Percentiles rank a stretch among this genome's conserved stretches.
Evolutionary conservation across 2,113 vertebrate genomes (phyloP).

Genomic region (Halcyon senegalensis): DNA sequence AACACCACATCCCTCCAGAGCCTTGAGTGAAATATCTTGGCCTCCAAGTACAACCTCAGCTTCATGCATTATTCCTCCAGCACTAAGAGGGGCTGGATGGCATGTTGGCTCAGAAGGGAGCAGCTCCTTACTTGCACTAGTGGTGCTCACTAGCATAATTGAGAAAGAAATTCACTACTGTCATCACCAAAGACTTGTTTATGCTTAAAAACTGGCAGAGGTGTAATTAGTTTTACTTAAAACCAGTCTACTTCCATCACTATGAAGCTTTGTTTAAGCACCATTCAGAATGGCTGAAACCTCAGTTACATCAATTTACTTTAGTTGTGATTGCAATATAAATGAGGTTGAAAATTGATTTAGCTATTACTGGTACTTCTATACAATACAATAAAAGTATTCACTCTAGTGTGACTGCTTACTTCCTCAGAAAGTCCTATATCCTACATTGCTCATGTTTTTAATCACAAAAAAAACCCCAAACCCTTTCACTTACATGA

Average conservation of each 20-base stretch:
- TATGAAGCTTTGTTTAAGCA: background rate
- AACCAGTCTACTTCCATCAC: background rate
- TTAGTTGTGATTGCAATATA: background rate
- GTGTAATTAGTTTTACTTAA: background rate
- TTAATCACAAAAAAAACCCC: background rate
- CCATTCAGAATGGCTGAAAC: background rate
- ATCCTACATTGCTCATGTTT: background rate
- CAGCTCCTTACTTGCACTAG: background rate
- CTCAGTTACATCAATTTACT: background rate
- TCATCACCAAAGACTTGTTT: background rate
- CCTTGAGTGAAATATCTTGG: conserved; percentile 22
- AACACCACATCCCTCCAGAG: conserved; percentile 11
- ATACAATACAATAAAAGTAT: background rate
- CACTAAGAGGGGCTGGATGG: background rate
- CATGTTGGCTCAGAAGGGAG: background rate
- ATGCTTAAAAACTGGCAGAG: background rate
- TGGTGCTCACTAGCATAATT: background rate
- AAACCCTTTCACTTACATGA: background rate
- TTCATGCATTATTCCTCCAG: conserved; percentile 35
- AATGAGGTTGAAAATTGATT: background rate
- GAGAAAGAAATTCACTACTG: background rate
- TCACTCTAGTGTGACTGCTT: background rate
- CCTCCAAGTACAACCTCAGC: conserved; percentile 6
- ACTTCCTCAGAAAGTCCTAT: background rate
- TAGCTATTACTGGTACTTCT: background rate